These are phyloP conservation scores for Pyrochroa serraticornis DNA, from an alignment of 2,888 invertebrate species.

Conservation along the genomic window DNA sequence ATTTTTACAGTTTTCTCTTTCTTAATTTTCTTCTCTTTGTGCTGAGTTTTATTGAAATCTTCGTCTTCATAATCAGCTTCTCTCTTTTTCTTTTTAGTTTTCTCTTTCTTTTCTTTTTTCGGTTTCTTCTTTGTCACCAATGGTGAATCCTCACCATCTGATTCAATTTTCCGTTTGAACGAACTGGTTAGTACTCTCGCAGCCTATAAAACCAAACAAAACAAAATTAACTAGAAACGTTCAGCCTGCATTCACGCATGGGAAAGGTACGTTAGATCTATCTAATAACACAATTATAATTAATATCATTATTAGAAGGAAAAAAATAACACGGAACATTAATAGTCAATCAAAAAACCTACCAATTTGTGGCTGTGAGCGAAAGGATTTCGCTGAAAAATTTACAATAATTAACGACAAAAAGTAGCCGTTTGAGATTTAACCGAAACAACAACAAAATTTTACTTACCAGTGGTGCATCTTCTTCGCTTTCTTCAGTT, in stretches of 20 bases:
- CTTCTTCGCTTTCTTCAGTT: conserved; percentile 69
- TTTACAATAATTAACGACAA: not conserved
- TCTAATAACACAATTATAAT: conserved; percentile 6
- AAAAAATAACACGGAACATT: conserved; percentile 22
- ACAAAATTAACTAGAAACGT: not conserved
- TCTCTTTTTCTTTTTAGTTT: conserved; percentile 59
- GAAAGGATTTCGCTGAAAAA: conserved; percentile 43
- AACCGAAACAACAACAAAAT: conserved; percentile 1
- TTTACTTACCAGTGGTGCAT: conserved; percentile 72
- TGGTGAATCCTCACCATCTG: conserved; percentile 70
- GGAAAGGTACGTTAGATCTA: not conserved
- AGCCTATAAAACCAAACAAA: conserved; percentile 37
- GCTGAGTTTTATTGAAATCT: conserved; percentile 65
- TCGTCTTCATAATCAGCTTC: conserved; percentile 63
- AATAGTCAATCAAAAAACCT: conserved; percentile 31
- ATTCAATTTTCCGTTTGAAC: conserved; percentile 60
- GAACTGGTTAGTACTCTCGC: conserved; percentile 38
- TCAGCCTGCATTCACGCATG: not conserved
- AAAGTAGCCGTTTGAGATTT: not conserved
- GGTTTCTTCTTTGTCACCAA: conserved; percentile 70
- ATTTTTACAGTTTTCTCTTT: conserved; percentile 40
- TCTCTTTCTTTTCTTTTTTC: conserved; percentile 63
- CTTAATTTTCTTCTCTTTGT: conserved; percentile 60
- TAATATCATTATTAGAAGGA: conserved; percentile 10
- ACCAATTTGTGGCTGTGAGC: conserved; percentile 44